Evolutionary conservation across 1,140 invertebrate species (phyloP), one percentile per base, ranked within the genome.

Genomic region (Drosophila melanica): DNA sequence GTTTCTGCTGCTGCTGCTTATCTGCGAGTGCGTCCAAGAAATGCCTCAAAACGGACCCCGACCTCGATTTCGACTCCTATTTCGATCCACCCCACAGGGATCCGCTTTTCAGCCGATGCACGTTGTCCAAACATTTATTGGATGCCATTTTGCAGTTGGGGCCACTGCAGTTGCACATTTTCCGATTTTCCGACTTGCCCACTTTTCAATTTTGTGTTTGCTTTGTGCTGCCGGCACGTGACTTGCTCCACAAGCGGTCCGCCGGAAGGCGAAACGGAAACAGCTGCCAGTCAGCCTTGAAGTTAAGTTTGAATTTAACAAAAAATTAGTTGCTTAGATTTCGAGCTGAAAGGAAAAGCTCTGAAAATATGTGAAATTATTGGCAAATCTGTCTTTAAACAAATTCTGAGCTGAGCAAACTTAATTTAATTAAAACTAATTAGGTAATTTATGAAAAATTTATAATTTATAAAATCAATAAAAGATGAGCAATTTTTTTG

Each of bases 201-300:
- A 55, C 55, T 45, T 65, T 71, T 57, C 42, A 47, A 37, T 58
- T 69, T 60, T 74, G 55, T 74, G 55, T 69, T 69, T 74, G 71
- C 37, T 55, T 69, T 74, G 27, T 47, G 57, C 14, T 10, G 23
- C 37, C 53, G 27, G 48, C 42, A 73, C 69, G 69, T 72, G 63
- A 72, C 50, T 59, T 54, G 39, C 20, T 50, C 48, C 45, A 10
- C 47, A 42, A 14, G 47, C 47, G 27, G 27, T 23, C 30, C 30
- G 8, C 6, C 30, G 33, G 33, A 8, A 10, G 33, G 33, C 9
- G 57, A 44, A 69, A 48, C 42, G 67, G 60, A 64, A 70, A 9
- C 60, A 55, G 59, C 48, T 53, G 66, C 18, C 54, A 9, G 59
- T 12, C 23, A n/a, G 37, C 20, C 18, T 42, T 42, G 9, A 30